These are phyloP conservation scores for Chrysopilus asiliformis DNA, from an alignment of 2,888 invertebrate genomes.

Conservation along the genomic window DNA sequence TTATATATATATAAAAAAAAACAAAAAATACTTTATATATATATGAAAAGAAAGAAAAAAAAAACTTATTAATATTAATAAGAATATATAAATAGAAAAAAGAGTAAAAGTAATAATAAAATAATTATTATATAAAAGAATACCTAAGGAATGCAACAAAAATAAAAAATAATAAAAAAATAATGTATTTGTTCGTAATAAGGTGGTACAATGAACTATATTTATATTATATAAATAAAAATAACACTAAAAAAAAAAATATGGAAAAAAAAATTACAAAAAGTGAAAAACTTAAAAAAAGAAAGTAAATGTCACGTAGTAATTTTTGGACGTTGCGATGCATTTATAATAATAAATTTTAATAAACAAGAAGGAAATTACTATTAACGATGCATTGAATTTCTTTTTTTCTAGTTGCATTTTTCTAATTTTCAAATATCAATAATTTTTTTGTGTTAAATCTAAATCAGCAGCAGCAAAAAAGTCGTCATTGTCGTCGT, in stretches of 20 bases:
- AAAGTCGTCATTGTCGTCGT: no score
- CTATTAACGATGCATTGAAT: no score
- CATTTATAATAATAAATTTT: conserved; percentile 12
- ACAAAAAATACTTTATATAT: conserved; percentile 12
- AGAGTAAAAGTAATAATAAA: conserved; percentile 2
- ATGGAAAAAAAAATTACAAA: conserved; percentile 3
- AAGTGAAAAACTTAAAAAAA: conserved; percentile 6
- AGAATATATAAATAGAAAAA: no score
- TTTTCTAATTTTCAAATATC: no score
- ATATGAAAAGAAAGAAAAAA: conserved; percentile 7
- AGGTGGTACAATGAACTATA: conserved; percentile 14
- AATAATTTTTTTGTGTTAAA: no score
- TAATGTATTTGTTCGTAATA: conserved; percentile 13
- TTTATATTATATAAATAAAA: conserved; percentile 10
- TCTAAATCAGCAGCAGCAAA: no score
- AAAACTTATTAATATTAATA: conserved; percentile 7
- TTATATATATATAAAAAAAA: conserved; percentile 9
- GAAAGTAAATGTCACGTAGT: conserved; percentile 13
- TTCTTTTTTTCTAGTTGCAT: no score
- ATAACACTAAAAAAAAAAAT: conserved; percentile 1
- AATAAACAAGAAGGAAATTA: no score
- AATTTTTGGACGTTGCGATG: conserved; percentile 15
- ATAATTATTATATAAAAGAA: no score
- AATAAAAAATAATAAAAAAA: conserved; percentile 6
- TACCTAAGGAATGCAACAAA: no score